These are phyloP conservation scores for Nemoura dubitans DNA, from an alignment of 2,888 invertebrate species.

Conservation along the genomic window DNA sequence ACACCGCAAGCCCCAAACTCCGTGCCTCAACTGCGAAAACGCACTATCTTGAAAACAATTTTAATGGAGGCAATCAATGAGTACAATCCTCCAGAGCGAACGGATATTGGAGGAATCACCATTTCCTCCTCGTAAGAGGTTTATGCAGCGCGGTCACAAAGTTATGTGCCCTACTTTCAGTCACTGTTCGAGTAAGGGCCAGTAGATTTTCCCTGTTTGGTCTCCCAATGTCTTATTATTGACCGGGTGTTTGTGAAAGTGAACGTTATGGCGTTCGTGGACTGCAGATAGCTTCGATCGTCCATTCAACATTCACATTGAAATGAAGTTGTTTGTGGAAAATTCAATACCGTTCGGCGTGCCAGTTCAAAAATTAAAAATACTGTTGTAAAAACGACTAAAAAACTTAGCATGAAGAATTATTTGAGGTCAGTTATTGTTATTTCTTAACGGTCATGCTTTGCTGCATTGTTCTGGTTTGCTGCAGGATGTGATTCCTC, in stretches of 20 bases:
- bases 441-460: background rate
- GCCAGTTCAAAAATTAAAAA: background rate
- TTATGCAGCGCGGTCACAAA: background rate
- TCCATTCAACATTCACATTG: too few species aligned
- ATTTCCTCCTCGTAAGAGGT: background rate
- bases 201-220: background rate
- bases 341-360: background rate
- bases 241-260: background rate
- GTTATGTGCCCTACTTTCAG: background rate
- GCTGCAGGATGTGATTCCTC: background rate
- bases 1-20: background rate
- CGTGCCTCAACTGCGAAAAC: background rate
- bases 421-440: background rate
- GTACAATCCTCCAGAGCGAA: background rate
- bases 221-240: background rate
- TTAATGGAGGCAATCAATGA: background rate
- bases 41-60: background rate
- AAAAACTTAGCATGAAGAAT: background rate
- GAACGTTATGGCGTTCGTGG: background rate
- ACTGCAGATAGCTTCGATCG: background rate
- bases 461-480: background rate
- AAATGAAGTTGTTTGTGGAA: too few species aligned
- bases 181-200: background rate
- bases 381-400: background rate
- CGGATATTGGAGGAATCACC: background rate